Base-by-base conservation (phyloP, 2,888 invertebrate genomes). In the Eilema sororculum region DNA sequence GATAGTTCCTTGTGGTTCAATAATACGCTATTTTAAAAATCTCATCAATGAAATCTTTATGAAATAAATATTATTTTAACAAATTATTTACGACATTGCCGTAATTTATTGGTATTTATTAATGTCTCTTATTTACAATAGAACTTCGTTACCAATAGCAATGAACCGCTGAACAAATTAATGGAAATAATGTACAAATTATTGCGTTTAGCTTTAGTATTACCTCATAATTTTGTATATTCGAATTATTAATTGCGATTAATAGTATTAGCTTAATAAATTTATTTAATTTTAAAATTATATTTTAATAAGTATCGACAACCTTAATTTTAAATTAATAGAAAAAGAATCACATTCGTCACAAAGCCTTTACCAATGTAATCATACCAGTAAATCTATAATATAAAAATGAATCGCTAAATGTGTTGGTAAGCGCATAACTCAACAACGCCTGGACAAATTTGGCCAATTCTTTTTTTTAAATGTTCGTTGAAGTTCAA, bases 121-220 rank as follows among this genome's bases (percentile, higher is more conserved):
- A 63, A 22, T 61, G 4, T 33, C 57, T 57, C 33, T 56, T 37
- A 37, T 22, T 41, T n/a, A 3, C 46, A 70, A 73, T 75, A 74
- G 41, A 61, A 67, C 73, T 71, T 52, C 72, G 80, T 81, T 84
- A 78, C 83, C 79, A 73, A 69, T 72, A 75, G 63, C 74, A 73
- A 77, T 65, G 73, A 74, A 81, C 76, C 67, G 60, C 58, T 72
- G 78, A 81, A 86, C 81, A 80, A 86, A 86, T 84, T 78, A 77
- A 82, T 84, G 78, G 79, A 59, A 87, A 85, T 81, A 71, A 68
- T 90, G 90, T 91, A 91, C 89, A 91, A 90, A 90, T 84, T 87
- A 89, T 84, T 86, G 75, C 77, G 84, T 90, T 90, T 83, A 87
- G 86, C 78, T 82, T 83, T 82, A 81, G 73, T 82, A 86, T 84